A percentile compares a stretch with the other conserved stretches of the same genome.
phyloP scores from a whole-genome alignment of 2,888 invertebrate species.

The Acholoe squamosa region DNA sequence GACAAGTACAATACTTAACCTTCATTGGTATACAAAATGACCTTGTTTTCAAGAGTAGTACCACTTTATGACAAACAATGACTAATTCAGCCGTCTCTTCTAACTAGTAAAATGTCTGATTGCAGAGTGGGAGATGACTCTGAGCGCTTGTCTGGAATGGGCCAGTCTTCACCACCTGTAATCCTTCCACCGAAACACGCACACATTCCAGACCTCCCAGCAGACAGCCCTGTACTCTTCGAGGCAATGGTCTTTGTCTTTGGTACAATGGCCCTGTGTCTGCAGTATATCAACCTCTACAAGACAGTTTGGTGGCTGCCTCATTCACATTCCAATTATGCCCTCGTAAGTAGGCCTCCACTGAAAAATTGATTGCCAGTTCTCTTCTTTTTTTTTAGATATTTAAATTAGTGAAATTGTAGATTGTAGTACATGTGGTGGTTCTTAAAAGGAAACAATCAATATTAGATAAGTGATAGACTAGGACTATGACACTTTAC shows the following conservation, averaged over 20 bases:
- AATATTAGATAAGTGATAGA: background rate
- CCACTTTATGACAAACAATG: too few species aligned
- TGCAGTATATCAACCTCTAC: constrained; percentile 97
- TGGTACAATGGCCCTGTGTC: constrained; percentile 89
- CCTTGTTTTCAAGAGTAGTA: too few species aligned
- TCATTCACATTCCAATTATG: constrained; percentile 93
- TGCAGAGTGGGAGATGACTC: constrained; percentile 44
- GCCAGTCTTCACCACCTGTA: background rate
- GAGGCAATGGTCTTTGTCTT: constrained; percentile 93
- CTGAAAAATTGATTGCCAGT: too few species aligned
- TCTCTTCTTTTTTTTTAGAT: background rate
- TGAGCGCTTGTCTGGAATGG: background rate
- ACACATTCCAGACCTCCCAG: constrained; percentile 85
- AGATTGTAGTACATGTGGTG: background rate
- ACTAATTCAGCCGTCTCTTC: too few species aligned
- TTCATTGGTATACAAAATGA: too few species aligned
- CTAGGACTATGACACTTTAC: too few species aligned
- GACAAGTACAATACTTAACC: too few species aligned
- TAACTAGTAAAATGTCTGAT: too few species aligned
- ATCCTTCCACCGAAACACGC: constrained; percentile 78
- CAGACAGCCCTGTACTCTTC: constrained; percentile 92
- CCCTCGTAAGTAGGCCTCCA: constrained; percentile 91
- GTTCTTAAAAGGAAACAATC: background rate
- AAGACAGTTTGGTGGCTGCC: constrained; percentile 99
- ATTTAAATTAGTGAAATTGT: background rate